Percentiles rank a stretch among this genome's conserved stretches.
These are phyloP conservation scores for Loriculus beryllinus DNA, from an alignment of 2,797 vertebrate genomes.

Conservation along the genomic window DNA sequence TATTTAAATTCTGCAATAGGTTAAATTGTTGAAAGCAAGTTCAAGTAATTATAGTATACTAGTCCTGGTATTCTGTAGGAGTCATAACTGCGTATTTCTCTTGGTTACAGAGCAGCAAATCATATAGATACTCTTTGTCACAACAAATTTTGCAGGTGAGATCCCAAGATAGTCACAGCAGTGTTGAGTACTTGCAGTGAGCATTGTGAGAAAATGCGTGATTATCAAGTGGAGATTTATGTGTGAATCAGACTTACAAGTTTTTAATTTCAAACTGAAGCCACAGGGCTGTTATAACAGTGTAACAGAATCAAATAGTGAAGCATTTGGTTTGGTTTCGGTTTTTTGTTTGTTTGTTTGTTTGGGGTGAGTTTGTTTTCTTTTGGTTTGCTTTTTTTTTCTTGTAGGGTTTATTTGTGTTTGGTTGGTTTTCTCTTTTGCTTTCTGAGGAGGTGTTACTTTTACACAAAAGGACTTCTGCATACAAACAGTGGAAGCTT, in stretches of 20 bases:
- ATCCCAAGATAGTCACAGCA: background rate
- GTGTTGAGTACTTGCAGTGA: background rate
- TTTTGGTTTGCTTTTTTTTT: background rate
- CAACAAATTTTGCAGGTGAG: background rate
- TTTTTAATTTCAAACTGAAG: background rate
- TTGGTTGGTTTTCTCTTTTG: background rate
- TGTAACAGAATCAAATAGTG: background rate
- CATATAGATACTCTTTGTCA: background rate
- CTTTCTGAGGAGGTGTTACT: background rate
- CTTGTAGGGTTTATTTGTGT: background rate
- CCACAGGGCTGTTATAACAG: background rate
- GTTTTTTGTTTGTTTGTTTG: fast-evolving
- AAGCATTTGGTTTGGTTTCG: background rate
- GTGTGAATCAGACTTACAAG: background rate
- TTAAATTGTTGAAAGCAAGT: background rate
- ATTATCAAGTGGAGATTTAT: background rate
- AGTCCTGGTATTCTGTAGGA: background rate
- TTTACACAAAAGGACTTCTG: background rate
- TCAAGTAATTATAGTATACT: background rate
- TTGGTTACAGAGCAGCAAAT: background rate
- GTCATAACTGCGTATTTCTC: background rate
- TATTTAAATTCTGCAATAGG: background rate
- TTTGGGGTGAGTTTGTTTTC: background rate
- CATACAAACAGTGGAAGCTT: background rate
- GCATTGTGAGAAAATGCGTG: background rate